Evolutionary conservation across 1,140 invertebrate genomes (phyloP).

Genomic region (Eulimnadia texana): DNA sequence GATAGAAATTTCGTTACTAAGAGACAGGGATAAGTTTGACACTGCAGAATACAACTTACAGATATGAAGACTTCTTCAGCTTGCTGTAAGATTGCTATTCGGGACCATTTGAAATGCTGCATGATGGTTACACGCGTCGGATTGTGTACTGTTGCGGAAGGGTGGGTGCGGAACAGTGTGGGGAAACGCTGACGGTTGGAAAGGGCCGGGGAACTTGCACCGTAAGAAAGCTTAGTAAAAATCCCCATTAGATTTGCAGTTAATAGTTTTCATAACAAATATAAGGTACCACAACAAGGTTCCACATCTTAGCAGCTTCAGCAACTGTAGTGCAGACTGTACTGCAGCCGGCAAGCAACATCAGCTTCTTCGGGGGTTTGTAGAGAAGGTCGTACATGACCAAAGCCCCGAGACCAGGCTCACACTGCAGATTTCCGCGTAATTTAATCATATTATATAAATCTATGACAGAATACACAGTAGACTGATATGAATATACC

Average conservation of each 20-base stretch:
- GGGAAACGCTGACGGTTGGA: conserved; percentile 93
- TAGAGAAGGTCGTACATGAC: conserved; percentile 98
- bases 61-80: conserved; percentile 99
- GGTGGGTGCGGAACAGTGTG: conserved; percentile 95
- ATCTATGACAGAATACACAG: conserved; percentile 10
- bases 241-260: not conserved
- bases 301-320: conserved; percentile 99
- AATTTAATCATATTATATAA: conserved; percentile 11
- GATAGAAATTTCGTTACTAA: too few relatives aligned
- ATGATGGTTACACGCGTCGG: conserved; percentile 93
- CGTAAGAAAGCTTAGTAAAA: conserved; percentile 75
- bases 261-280: not conserved
- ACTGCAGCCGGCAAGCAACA: conserved; percentile 90
- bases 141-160: conserved; percentile 97
- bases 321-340: conserved; percentile 99
- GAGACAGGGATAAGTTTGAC: not conserved
- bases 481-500: conserved; percentile 41
- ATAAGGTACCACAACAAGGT: conserved; percentile 95
- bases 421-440: conserved; percentile 53
- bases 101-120: conserved; percentile 91
- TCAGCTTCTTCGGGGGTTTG: conserved; percentile 86
- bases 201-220: conserved; percentile 93
- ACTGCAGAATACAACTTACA: conserved; percentile 40
- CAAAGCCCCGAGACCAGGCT: conserved; percentile 89
- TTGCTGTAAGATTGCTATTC: conserved; percentile 93